Percentiles rank a stretch among this genome's conserved stretches.
phyloP scores from a whole-genome alignment of 1,140 invertebrate species.

The Drosophila nannoptera region DNA sequence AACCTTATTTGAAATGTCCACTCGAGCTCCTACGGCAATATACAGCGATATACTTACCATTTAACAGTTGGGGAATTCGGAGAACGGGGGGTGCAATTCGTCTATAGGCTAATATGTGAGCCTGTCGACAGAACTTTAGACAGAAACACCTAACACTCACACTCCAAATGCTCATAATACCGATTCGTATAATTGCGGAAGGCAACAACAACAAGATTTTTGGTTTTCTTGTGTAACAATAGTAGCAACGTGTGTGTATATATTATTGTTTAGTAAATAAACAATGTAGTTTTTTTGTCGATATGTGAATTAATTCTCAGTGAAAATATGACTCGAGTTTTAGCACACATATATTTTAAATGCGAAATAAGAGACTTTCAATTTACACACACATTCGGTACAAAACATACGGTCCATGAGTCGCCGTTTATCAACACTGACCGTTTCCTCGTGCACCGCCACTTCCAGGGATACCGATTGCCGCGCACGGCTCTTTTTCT shows the following conservation, averaged over 20 bases:
- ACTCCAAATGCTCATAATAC: constrained; percentile 71
- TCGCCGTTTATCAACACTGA: constrained; percentile 24
- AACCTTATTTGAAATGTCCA: constrained; percentile 32
- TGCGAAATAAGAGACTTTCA: constrained; percentile 37
- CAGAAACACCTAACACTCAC: constrained; percentile 55
- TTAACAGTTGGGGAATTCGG: constrained; percentile 22
- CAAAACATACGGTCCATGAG: constrained; percentile 11
- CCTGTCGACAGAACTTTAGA: constrained; percentile 64
- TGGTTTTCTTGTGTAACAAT: constrained; percentile 51
- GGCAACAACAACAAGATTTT: constrained; percentile 39
- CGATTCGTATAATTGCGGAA: constrained; percentile 27
- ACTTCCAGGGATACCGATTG: constrained; percentile 2
- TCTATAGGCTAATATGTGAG: constrained; percentile 60
- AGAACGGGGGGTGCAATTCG: constrained; percentile 31
- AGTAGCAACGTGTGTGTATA: constrained; percentile 48
- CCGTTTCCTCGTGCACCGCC: neutral
- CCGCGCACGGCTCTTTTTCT: too few species aligned
- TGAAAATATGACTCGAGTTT: constrained; percentile 31
- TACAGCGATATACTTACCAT: constrained; percentile 45
- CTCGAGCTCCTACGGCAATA: too few species aligned
- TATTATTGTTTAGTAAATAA: constrained; percentile 10
- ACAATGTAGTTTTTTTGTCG: constrained; percentile 26
- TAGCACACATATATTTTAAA: constrained; percentile 42
- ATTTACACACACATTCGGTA: constrained; percentile 36
- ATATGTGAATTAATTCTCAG: constrained; percentile 54